A percentile compares a stretch with the other conserved stretches of the same genome.
phyloP scores from a whole-genome alignment of 2,797 vertebrate species.

The Lophius americanus region DNA sequence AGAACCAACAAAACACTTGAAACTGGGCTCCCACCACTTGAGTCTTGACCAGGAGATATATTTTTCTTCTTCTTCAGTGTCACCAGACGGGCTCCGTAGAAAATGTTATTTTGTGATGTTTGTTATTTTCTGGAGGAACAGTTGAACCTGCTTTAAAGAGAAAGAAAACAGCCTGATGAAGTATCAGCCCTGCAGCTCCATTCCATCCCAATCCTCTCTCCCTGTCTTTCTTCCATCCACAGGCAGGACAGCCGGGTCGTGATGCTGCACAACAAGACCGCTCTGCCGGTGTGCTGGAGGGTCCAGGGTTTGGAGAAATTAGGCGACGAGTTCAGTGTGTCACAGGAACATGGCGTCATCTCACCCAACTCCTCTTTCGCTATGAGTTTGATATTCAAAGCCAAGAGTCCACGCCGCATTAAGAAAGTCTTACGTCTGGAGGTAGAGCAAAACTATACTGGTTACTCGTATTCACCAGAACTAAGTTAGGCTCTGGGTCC shows the following conservation, averaged over 20 bases:
- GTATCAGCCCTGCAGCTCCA: not conserved
- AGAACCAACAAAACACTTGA: too few species aligned
- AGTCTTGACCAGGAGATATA: too few species aligned
- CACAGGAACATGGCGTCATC: constrained; percentile 79
- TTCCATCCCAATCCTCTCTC: not conserved
- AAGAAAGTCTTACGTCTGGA: constrained; percentile 87
- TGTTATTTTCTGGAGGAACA: too few species aligned
- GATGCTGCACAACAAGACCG: constrained; percentile 80
- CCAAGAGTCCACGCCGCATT: constrained; percentile 75
- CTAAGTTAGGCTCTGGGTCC: not conserved
- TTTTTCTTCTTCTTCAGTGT: too few species aligned
- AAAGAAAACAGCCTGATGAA: not conserved
- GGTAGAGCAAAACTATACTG: constrained; percentile 57
- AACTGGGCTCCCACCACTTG: too few species aligned
- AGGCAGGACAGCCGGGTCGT: constrained; percentile 82
- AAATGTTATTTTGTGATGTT: too few species aligned
- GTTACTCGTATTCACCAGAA: not conserved
- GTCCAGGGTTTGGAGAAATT: constrained; percentile 86
- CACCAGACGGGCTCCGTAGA: too few species aligned
- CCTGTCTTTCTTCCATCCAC: constrained; percentile 3
- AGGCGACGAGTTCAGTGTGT: constrained; percentile 83
- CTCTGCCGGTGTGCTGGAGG: constrained; percentile 84
- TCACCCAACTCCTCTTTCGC: constrained; percentile 65
- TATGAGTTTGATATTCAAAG: constrained; percentile 82
- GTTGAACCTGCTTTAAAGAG: not conserved